Evolutionary conservation across 2,113 vertebrate genomes (phyloP).

Genomic region (Piliocolobus tephrosceles): DNA sequence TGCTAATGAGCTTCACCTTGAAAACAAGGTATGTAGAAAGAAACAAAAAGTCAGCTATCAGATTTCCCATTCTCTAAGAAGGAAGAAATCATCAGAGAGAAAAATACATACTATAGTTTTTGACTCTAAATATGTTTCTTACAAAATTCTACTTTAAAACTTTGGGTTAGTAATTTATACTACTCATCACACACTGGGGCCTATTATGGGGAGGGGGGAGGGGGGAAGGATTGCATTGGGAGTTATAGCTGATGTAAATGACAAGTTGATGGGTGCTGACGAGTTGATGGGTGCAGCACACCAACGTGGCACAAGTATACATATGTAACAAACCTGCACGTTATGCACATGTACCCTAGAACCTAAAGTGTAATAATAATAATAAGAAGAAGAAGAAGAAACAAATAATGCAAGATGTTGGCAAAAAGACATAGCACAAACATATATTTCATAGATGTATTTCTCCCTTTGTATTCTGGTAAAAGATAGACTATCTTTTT

Average conservation of each 20-base stretch:
- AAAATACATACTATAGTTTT: not conserved
- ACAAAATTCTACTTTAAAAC: not conserved
- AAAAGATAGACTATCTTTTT: constrained; percentile 80
- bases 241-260: too few species aligned
- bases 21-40: not conserved
- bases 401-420: constrained; percentile 35
- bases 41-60: not conserved
- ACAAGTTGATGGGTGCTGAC: too few species aligned
- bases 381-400: too few species aligned
- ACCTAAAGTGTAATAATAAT: too few species aligned
- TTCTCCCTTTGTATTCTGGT: constrained; percentile 76
- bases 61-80: not conserved
- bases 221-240: too few species aligned
- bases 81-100: not conserved
- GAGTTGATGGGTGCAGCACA: too few species aligned
- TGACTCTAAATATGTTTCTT: not conserved
- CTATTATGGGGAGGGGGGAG: too few species aligned
- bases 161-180: not conserved
- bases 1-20: not conserved
- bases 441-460: not conserved
- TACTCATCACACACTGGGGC: not conserved
- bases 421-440: not conserved
- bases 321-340: too few species aligned
- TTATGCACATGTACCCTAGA: too few species aligned
- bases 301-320: too few species aligned